Percentiles rank a stretch among this genome's conserved stretches.
Evolutionary conservation across 2,888 invertebrate genomes (phyloP).

Genomic region (Mythimna lalbum): DNA sequence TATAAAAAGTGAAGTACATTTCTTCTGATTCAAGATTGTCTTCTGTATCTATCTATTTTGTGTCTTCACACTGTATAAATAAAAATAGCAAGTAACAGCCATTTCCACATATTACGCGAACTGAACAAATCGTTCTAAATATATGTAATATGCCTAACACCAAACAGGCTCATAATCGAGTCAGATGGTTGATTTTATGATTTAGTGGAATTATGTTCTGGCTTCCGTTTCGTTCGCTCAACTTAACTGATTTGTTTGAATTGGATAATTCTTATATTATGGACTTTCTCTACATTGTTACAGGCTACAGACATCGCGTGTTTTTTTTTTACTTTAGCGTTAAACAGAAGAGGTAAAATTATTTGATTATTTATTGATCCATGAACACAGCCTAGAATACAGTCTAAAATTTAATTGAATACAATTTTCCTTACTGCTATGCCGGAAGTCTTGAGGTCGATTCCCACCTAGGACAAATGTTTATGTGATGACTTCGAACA

Average conservation of each 20-base stretch:
- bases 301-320: background rate
- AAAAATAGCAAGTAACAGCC: background rate
- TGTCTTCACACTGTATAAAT: constrained; percentile 5
- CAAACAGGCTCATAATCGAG: constrained; percentile 13
- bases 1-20: no score
- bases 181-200: constrained; percentile 25
- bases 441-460: no score
- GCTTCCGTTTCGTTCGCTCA: constrained; percentile 16
- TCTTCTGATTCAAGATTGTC: no score
- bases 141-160: background rate
- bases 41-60: no score
- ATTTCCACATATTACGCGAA: constrained; percentile 31
- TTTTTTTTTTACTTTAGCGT: no score
- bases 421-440: no score
- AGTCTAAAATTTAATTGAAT: no score
- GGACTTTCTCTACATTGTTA: background rate
- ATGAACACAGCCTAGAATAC: no score
- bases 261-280: background rate
- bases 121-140: constrained; percentile 10
- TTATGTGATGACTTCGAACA: no score
- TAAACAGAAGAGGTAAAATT: no score
- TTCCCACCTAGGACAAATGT: no score
- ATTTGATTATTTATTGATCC: no score
- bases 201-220: constrained; percentile 11
- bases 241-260: background rate